Evolutionary conservation across 2,888 invertebrate genomes (phyloP).

Genomic region (Eilema depressum): DNA sequence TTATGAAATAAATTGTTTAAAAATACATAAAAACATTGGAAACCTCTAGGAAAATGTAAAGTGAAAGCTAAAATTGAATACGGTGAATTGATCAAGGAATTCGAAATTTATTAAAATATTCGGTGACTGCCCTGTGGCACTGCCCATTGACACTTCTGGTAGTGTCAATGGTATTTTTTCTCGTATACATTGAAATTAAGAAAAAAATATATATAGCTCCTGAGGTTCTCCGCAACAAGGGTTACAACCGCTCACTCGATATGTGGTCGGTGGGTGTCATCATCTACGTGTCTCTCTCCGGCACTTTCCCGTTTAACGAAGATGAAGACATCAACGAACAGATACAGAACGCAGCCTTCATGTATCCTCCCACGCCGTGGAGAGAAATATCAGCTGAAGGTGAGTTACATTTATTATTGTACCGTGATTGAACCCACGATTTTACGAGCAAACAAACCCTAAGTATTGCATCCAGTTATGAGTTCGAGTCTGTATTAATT

Average conservation of each 20-base stretch:
- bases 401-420: constrained; percentile 32
- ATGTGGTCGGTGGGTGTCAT: constrained; percentile 99
- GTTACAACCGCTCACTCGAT: constrained; percentile 99
- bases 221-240: constrained; percentile 98
- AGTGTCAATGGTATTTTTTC: too few species aligned
- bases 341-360: constrained; percentile 99
- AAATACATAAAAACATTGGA: too few species aligned
- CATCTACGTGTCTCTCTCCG: constrained; percentile 98
- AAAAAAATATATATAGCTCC: constrained; percentile 89
- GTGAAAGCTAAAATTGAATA: too few species aligned
- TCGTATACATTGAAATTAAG: neutral
- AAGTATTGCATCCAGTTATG: neutral
- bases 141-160: too few species aligned
- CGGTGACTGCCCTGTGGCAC: too few species aligned
- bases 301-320: constrained; percentile 99
- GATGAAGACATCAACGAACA: constrained; percentile 99
- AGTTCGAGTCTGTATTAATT: neutral
- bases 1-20: too few species aligned
- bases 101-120: too few species aligned
- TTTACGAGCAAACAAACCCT: neutral
- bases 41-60: too few species aligned
- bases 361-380: constrained; percentile 99
- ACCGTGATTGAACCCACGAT: too few species aligned
- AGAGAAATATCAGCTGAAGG: constrained; percentile 93
- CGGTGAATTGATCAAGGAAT: too few species aligned